Base-by-base conservation (phyloP, 2,888 invertebrate species). In the Tetheella fluctuosa region DNA sequence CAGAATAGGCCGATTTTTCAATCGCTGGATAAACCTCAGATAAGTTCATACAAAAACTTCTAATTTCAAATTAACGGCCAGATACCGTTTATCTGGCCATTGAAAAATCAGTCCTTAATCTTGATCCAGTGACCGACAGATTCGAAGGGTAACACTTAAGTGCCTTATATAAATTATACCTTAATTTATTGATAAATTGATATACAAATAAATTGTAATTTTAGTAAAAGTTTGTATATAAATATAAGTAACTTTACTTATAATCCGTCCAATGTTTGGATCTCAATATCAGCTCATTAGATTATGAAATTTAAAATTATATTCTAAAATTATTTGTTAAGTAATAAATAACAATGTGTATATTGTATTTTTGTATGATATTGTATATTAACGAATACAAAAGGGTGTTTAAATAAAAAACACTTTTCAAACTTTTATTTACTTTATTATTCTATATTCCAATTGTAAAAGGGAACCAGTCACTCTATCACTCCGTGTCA, bases 401-500 rank as follows among this genome's bases (percentile, higher is more conserved):
- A 63, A 60, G 69, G 65, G 72, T 67, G 83, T 85, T 84, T 83
- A 86, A 90, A 55, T 55, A 88, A 86, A 75, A 77, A 81, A 71
- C 80, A 73, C 80, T 83, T 10, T 75, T 88, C 86, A 88, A 91
- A 90, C 86, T 89, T 92, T 91, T 89, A 85, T 89, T 91, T 85
- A 85, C 77, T 90, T 87, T 80, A 90, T 90, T 90, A 91, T 88
- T 88, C 90, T 91, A 91, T 91, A 87, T 86, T 91, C 88, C 91
- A 93, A 91, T 92, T 92, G 91, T 91, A 92, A 93, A 93, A 91
- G 88, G 88, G 89, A 88, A 86, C 88, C 92, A 90, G 80, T 90
- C 92, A 90, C 86, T 86, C 85, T 89, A 86, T 88, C 92, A 89
- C 88, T 88, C 89, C 86, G 88, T 89, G 88, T 86, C 85, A 86